Evolutionary conservation across 2,888 invertebrate species (phyloP), one percentile per base, ranked within the genome.

Genomic region (Pyrgus malvae): DNA sequence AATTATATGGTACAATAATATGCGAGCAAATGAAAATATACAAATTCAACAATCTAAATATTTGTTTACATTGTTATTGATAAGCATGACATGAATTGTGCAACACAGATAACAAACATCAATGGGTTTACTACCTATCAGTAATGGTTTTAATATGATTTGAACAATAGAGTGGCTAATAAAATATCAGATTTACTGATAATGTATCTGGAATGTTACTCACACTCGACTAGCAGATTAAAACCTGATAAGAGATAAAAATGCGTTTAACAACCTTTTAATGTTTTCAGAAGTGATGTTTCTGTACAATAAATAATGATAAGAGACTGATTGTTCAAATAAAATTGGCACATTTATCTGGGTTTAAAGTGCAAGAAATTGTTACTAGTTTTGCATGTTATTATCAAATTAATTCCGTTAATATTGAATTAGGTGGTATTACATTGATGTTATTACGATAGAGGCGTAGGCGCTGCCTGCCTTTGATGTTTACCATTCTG

Each of bases 161-260:
- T 61, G 58, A 67, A 74, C 67, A 74, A 76, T 72, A 61, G 57
- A 66, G 63, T 53, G 59, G 64, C 65, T 66, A 74, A 68, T 78
- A 69, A 73, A 69, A 71, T 73, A 69, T 69, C 74, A 77, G 86
- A 88, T 87, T 84, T 77, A 61, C 71, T 76, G 86, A 85, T 86
- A 83, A 70, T 74, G 78, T 83, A 84, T 85, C 79, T 72, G 65
- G 66, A 62, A 67, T 72, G 69, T 76, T 75, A 73, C 72, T 76
- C 70, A 73, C 69, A 78, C 76, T 81, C 65, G 59, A 76, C 65
- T 68, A 70, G 67, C 65, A 72, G 84, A 83, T 86, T 80, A 79
- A 65, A 63, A 62, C 48, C 50, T 65, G 86, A 87, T 87, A 87
- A 80, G 62, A 75, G 78, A 81, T 83, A 84, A 78, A 73, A 72